Evolutionary conservation across 1,140 invertebrate species (phyloP), one percentile per base, ranked within the genome.

Genomic region (Cardiocondyla obscurior): DNA sequence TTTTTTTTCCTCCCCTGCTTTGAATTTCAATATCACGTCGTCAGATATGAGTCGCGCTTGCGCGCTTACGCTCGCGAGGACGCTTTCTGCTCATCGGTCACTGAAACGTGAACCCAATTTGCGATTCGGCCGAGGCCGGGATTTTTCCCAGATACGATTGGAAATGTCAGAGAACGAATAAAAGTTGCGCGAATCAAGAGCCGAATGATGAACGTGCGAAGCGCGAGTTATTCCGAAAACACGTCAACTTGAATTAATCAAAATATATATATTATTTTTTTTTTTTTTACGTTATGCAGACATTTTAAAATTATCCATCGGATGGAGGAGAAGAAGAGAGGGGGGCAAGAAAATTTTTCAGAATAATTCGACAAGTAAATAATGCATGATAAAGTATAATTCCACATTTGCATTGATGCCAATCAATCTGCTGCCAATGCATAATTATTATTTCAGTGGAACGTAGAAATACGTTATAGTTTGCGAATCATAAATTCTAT

Each of bases 41-140:
- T 30, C n/a, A 39, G 25, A 42, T 74, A 36, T 33, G 30, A 22
- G 10, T n/a, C 6, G 28, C 60, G 74, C 46, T 30, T 53, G 74
- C 44, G 62, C 33, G 22, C 14, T 51, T 16, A 39, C 22, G 42
- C 42, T 2, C 33, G 46, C 62, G 22, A 28, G 46, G 44, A 76
- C 36, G 62, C 53, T 79, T 53, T 79, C 46, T 7, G 36, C 74
- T 79, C 62, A 42, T 79, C 64, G 74, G 60, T 53, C 33, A 25
- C 62, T 67, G 74, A 79, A 79, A 79, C 74, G 46, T 55, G 74
- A 79, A 79, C 33, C 62, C 62, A 79, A 79, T 79, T 79, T 79
- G 74, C 46, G 25, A 67, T 79, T 79, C n/a, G 62, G 7, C 55
- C 46, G 60, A 46, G 46, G 14, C 30, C 42, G 64, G 65, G 36